phyloP scores from a whole-genome alignment of 2,888 invertebrate genomes.

The Dasysyrphus tricinctus region DNA sequence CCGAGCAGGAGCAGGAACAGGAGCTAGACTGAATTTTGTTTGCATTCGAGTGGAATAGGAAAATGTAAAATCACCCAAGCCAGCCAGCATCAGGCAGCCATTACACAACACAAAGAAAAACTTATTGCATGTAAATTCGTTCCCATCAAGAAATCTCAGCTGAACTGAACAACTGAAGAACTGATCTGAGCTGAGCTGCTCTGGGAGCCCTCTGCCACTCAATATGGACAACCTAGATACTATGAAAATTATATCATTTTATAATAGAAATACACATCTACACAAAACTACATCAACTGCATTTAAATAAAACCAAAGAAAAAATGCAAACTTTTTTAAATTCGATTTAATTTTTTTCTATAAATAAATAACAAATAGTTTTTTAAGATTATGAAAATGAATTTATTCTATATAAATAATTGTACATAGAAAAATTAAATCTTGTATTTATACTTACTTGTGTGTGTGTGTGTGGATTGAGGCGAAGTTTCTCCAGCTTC shows the following conservation, averaged over 20 bases:
- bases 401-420: not conserved
- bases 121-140: conserved; percentile 17
- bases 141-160: not conserved
- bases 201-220: not conserved
- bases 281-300: conserved; percentile 11
- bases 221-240: conserved; percentile 10
- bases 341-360: conserved; percentile 16
- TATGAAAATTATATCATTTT: conserved; percentile 34
- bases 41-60: conserved; percentile 43
- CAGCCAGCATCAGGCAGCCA: not conserved
- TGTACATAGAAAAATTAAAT: conserved; percentile 8
- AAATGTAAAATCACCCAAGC: conserved; percentile 18
- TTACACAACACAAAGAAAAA: not conserved
- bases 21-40: conserved; percentile 64
- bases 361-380: conserved; percentile 12
- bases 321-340: conserved; percentile 6
- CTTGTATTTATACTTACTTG: not conserved
- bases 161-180: not conserved
- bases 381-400: conserved; percentile 16
- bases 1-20: conserved; percentile 77
- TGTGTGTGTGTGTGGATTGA: not conserved
- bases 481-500: conserved; percentile 22
- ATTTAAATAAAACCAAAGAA: not conserved
- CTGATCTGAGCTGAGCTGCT: not conserved
- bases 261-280: conserved; percentile 25